These are phyloP conservation scores for Sinocyclocheilus anshuiensis DNA, from an alignment of 2,113 vertebrate genomes.

Conservation along the genomic window DNA sequence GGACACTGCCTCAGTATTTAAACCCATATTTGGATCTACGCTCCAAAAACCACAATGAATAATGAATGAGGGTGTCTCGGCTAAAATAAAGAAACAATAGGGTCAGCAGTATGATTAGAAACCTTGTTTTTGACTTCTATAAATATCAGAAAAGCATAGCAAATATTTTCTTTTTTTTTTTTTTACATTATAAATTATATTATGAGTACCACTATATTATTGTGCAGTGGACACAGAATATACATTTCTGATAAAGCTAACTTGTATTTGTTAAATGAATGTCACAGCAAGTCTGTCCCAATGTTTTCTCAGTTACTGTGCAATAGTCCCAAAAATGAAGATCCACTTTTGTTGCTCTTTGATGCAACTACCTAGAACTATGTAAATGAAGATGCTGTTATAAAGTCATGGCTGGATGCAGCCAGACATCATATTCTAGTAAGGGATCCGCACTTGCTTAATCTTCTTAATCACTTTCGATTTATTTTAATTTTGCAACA, in stretches of 20 bases:
- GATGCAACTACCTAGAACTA: conserved; percentile 3
- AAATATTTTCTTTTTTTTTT: background rate
- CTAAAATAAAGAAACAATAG: background rate
- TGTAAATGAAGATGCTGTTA: conserved; percentile 3
- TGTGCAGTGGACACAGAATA: background rate
- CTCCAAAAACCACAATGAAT: background rate
- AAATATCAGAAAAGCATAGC: background rate
- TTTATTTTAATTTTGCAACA: too few species aligned
- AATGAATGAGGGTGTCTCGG: conserved; percentile 23
- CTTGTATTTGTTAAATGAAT: background rate
- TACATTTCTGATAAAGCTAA: background rate
- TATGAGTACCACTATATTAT: background rate
- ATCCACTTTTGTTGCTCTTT: too few species aligned
- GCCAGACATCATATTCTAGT: background rate
- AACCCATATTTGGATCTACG: background rate
- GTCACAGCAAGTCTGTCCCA: background rate
- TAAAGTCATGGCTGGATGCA: conserved; percentile 13
- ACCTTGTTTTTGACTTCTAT: background rate
- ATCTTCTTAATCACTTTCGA: too few species aligned
- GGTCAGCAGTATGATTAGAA: background rate
- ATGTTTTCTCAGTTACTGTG: background rate
- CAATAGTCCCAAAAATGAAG: background rate
- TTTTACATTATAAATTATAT: background rate
- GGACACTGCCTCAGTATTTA: background rate
- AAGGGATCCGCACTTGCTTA: too few species aligned